These are phyloP conservation scores for Clupea harengus DNA, from an alignment of 2,113 vertebrate species.

Conservation along the genomic window DNA sequence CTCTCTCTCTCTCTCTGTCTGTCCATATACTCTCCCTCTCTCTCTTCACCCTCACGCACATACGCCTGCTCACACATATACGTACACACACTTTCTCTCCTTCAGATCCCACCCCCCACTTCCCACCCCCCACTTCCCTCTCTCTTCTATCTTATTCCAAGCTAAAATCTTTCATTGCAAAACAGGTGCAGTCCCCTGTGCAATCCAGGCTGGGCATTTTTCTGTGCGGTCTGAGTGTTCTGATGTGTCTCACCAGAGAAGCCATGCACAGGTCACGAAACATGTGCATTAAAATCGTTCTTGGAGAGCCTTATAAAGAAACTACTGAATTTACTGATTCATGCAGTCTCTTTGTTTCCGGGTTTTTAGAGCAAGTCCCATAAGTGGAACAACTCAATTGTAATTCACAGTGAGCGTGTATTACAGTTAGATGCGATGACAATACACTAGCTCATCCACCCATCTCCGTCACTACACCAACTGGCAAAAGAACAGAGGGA, in stretches of 20 bases:
- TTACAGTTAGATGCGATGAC: neutral
- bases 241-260: neutral
- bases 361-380: neutral
- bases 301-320: neutral
- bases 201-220: neutral
- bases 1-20: slow-evolving; percentile 9
- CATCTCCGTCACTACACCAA: neutral
- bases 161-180: neutral
- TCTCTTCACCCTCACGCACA: neutral
- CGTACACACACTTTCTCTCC: neutral
- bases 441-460: neutral
- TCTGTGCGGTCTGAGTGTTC: neutral
- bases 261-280: neutral
- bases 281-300: neutral
- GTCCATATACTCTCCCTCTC: slow-evolving; percentile 14
- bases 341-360: neutral
- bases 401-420: neutral
- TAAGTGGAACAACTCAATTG: slow-evolving; percentile 2
- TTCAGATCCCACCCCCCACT: neutral
- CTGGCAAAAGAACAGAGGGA: neutral
- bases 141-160: neutral
- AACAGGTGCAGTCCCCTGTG: neutral
- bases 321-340: neutral
- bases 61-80: neutral
- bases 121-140: neutral